phyloP scores from a whole-genome alignment of 2,797 vertebrate genomes.

The Semaprochilodus insignis region DNA sequence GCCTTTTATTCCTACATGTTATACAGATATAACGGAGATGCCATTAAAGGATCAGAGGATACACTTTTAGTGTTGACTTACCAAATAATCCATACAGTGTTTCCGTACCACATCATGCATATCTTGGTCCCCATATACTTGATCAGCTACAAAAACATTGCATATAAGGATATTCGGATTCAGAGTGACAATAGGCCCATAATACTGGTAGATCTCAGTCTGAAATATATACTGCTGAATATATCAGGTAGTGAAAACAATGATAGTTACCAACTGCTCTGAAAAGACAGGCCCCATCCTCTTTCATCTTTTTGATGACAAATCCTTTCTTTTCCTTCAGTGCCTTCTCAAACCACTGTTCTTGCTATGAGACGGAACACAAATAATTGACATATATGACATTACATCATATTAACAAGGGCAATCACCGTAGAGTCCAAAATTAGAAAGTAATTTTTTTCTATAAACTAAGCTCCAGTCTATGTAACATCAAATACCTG shows the following conservation, averaged over 20 bases:
- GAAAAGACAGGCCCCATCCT: slow-evolving; percentile 83
- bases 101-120: slow-evolving; percentile 95
- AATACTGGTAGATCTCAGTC: not conserved
- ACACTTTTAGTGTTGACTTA: slow-evolving; percentile 70
- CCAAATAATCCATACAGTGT: slow-evolving; percentile 96
- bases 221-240: not conserved
- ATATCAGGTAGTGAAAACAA: not conserved
- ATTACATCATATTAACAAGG: no score
- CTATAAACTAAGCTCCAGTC: not conserved
- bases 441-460: no score
- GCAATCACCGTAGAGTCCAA: no score
- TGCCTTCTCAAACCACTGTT: slow-evolving; percentile 83
- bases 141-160: slow-evolving; percentile 81
- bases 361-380: slow-evolving; percentile 70
- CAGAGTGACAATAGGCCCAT: not conserved
- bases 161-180: not conserved
- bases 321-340: slow-evolving; percentile 84
- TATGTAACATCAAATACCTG: not conserved
- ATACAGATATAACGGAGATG: not conserved
- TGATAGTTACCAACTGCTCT: slow-evolving; percentile 77
- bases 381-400: not conserved
- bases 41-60: not conserved
- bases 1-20: not conserved
- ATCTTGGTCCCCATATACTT: slow-evolving; percentile 94
- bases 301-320: slow-evolving; percentile 85